Evolutionary conservation across 2,113 vertebrate genomes (phyloP).

Genomic region (Rhinolophus sinicus): DNA sequence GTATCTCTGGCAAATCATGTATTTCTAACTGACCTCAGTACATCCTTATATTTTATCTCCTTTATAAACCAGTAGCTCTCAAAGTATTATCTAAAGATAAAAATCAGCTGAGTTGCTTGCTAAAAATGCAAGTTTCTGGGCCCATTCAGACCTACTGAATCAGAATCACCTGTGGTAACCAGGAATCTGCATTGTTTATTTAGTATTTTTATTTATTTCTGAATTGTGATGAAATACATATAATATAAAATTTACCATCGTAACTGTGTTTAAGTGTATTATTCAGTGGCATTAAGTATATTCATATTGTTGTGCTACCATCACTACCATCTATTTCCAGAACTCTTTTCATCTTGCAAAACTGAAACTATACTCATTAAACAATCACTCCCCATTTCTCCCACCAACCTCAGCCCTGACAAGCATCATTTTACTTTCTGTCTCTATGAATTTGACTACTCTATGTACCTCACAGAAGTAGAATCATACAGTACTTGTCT

Average conservation of each 20-base stretch:
- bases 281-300: background rate
- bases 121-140: conserved; percentile 21
- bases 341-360: background rate
- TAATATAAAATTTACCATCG: background rate
- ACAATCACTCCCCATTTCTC: background rate
- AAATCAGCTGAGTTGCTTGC: background rate
- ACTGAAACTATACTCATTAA: background rate
- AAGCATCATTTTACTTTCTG: background rate
- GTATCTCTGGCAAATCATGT: background rate
- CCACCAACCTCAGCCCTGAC: background rate
- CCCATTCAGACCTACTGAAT: background rate
- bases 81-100: conserved; percentile 25
- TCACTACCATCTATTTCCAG: background rate
- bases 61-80: background rate
- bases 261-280: background rate
- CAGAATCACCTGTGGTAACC: background rate
- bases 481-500: background rate
- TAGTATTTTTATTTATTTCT: background rate
- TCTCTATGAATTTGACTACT: background rate
- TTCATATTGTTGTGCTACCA: background rate
- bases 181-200: background rate
- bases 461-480: background rate
- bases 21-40: background rate
- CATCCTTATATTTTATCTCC: background rate
- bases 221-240: background rate